Evolutionary conservation across 2,888 invertebrate species (phyloP), one percentile per base, ranked within the genome.

Genomic region (Belgica antarctica): DNA sequence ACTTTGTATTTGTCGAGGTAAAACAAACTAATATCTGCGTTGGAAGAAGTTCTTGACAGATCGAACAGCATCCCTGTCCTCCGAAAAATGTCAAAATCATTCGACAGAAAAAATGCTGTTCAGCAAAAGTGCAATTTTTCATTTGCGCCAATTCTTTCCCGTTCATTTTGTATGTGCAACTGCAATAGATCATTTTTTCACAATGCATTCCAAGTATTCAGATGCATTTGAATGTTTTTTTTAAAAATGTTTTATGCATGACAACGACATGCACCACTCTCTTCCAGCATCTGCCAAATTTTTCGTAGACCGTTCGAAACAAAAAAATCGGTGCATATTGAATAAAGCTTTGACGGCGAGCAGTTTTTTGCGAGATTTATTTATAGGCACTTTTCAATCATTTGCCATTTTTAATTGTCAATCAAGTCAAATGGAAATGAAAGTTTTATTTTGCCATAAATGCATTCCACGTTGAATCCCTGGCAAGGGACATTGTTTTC

Each of bases 181-280:
- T 52, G 52, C 52, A 52, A 52, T 52, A 52, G 52, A 52, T 52
- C 52, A 52, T 52, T 52, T 52, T 52, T 52, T 52, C 52, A 52
- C 52, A 52, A 52, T 52, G 52, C 52, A 52, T 52, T 52, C 12
- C 7, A 31, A 41, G 24, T 19, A n/a, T 52, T 52, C 52, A 52
- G 24, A 52, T 52, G 52, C 52, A 52, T 52, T 52, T 52, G 52
- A 8, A 17, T 52, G 17, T n/a, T 52, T 52, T 52, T 52, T 52
- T 5, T 2, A 24, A 52, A 19, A 19, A 52, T 22, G 19, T 52
- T 46, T 31, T 31, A 31, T 31, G 31, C 31, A 31, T 31, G 31
- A 31, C 4, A n/a, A n/a, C n/a, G n/a, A n/a, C n/a, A n/a, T n/a
- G n/a, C n/a, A n/a, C n/a, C n/a, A n/a, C n/a, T n/a, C n/a, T 4